These are phyloP conservation scores for Thryonomys swinderianus DNA, from an alignment of 2,113 vertebrate genomes.

Conservation along the genomic window DNA sequence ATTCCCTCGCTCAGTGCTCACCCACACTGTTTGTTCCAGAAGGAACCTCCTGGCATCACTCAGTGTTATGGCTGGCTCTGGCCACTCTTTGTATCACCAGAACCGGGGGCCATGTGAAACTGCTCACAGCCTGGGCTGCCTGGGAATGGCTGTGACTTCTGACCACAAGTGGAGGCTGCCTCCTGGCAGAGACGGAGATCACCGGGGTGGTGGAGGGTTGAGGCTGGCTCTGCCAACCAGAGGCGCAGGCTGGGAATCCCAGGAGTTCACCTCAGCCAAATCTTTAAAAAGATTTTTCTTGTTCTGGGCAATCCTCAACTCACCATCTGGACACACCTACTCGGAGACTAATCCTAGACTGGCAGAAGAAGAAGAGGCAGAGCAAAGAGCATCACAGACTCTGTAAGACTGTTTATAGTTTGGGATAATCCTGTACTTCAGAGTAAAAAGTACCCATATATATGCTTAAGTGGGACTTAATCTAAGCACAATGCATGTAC, in stretches of 20 bases:
- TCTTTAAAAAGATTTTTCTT: constrained; percentile 64
- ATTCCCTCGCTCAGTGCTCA: constrained; percentile 70
- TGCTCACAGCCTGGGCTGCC: not conserved
- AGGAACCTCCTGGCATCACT: constrained; percentile 72
- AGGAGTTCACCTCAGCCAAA: not conserved
- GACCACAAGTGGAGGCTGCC: constrained; percentile 39
- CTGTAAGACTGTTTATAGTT: not conserved
- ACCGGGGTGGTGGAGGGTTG: not conserved
- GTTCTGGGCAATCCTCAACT: constrained; percentile 25
- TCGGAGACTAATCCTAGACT: constrained; percentile 20
- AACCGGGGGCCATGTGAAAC: constrained; percentile 20
- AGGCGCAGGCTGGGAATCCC: constrained; percentile 40
- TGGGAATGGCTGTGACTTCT: constrained; percentile 31
- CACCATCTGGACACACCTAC: constrained; percentile 62
- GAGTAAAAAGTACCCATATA: not conserved
- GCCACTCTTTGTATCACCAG: constrained; percentile 43
- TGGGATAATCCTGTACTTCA: constrained; percentile 11
- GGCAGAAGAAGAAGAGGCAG: constrained; percentile 44
- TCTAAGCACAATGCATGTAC: not conserved
- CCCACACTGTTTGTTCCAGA: constrained; percentile 72
- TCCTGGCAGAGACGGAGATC: not conserved
- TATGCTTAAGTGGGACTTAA: not conserved
- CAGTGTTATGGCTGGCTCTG: constrained; percentile 76
- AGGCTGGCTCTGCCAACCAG: not conserved
- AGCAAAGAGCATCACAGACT: not conserved